Evolutionary conservation across 2,888 invertebrate genomes (phyloP).

Genomic region (Chymomyza fuscimana): DNA sequence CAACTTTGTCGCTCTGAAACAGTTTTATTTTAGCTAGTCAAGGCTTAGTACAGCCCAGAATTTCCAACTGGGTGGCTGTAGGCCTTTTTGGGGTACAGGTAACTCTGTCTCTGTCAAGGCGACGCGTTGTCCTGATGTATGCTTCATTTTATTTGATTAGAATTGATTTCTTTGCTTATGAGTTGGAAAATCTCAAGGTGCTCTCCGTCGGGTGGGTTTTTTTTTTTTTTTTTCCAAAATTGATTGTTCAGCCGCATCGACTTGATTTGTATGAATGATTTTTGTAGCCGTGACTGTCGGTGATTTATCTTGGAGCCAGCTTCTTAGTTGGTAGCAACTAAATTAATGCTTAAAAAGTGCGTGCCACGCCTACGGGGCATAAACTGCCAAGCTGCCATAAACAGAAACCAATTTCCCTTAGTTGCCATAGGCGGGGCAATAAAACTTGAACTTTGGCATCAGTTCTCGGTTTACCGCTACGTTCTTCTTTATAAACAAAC

Average conservation of each 20-base stretch:
- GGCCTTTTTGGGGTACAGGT: neutral
- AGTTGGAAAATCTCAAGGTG: conserved; percentile 41
- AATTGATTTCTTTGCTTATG: conserved; percentile 56
- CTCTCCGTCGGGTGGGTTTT: neutral
- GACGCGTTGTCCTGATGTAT: conserved; percentile 41
- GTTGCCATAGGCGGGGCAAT: conserved; percentile 40
- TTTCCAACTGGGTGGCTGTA: neutral
- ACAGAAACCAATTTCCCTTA: conserved; percentile 27
- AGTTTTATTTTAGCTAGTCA: no score
- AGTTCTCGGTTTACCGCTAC: conserved; percentile 4
- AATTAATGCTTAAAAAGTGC: conserved; percentile 40
- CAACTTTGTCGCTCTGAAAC: no score
- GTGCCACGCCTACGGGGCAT: neutral
- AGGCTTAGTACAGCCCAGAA: neutral
- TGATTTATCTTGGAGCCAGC: conserved; percentile 9
- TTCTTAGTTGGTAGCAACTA: conserved; percentile 22
- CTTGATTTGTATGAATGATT: conserved; percentile 16
- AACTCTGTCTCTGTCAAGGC: conserved; percentile 2
- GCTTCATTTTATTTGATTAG: conserved; percentile 54
- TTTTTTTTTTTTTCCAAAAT: neutral
- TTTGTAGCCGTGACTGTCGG: conserved; percentile 5
- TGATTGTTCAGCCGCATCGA: conserved; percentile 11
- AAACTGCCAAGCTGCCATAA: conserved; percentile 44
- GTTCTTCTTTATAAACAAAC: neutral
- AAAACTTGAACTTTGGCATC: conserved; percentile 48